Percentiles rank a stretch among this genome's conserved stretches.
phyloP scores from a whole-genome alignment of 2,113 vertebrate genomes.

The Bufo bufo region DNA sequence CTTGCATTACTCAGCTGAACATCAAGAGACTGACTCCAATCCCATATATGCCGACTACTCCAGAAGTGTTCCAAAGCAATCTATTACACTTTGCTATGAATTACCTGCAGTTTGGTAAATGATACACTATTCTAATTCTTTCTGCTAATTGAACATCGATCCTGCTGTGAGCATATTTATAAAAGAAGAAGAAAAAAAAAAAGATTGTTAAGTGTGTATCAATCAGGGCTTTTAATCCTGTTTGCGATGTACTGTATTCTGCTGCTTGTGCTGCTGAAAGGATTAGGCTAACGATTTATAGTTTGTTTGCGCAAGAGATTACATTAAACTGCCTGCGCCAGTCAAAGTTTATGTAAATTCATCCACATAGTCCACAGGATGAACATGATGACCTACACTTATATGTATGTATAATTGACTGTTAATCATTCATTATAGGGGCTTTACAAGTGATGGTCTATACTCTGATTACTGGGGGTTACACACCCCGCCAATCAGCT shows the following conservation, averaged over 20 bases:
- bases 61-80: not conserved
- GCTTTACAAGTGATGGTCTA: too few relatives aligned
- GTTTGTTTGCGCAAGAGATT: slow-evolving; percentile 27
- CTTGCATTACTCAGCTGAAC: too few relatives aligned
- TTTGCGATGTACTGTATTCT: slow-evolving; percentile 40
- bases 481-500: too few relatives aligned
- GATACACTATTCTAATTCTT: not conserved
- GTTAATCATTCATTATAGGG: not conserved
- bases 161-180: not conserved
- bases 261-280: slow-evolving; percentile 24
- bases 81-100: not conserved
- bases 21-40: not conserved
- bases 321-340: slow-evolving; percentile 11
- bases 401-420: not conserved
- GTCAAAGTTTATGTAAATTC: slow-evolving; percentile 30
- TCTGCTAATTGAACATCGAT: slow-evolving; percentile 21
- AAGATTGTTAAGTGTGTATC: slow-evolving; percentile 36
- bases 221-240: slow-evolving; percentile 44
- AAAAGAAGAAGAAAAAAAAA: not conserved
- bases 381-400: slow-evolving; percentile 4
- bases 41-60: not conserved
- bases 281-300: slow-evolving; percentile 44
- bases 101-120: not conserved
- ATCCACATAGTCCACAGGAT: not conserved
- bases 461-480: too few relatives aligned